These are phyloP conservation scores for Lissonota sp. DNA, from an alignment of 2,888 invertebrate genomes.

Conservation along the genomic window DNA sequence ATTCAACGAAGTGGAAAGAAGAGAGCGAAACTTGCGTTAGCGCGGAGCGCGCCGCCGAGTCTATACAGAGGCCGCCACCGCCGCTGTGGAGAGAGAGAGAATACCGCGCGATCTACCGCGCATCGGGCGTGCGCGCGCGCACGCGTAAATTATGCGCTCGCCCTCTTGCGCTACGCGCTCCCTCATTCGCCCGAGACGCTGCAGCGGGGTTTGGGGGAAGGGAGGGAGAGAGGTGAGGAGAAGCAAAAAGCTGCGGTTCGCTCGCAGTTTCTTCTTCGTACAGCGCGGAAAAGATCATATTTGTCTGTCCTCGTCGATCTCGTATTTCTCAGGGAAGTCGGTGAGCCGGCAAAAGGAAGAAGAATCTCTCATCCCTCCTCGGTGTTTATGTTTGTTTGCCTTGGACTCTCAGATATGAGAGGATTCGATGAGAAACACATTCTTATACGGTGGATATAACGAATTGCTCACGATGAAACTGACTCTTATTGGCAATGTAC, in stretches of 20 bases:
- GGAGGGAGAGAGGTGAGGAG: slow-evolving; percentile 15
- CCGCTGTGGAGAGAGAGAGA: slow-evolving; percentile 41
- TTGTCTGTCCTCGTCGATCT: slow-evolving; percentile 54
- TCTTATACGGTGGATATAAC: background rate
- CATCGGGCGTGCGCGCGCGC: slow-evolving; percentile 42
- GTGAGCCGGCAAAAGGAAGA: slow-evolving; percentile 28
- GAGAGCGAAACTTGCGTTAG: slow-evolving; percentile 59
- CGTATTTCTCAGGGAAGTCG: slow-evolving; percentile 60
- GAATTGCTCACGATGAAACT: background rate
- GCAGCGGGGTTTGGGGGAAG: background rate
- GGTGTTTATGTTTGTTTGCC: background rate
- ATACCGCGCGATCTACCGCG: slow-evolving; percentile 32
- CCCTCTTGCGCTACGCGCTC: background rate
- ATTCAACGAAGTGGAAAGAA: slow-evolving; percentile 71
- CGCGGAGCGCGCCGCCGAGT: slow-evolving; percentile 55
- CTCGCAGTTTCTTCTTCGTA: slow-evolving; percentile 45
- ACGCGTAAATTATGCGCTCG: slow-evolving; percentile 62
- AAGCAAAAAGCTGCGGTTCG: slow-evolving; percentile 56
- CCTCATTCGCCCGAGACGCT: background rate
- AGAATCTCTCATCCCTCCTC: slow-evolving; percentile 6
- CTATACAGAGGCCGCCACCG: background rate
- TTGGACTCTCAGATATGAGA: background rate
- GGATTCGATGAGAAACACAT: slow-evolving; percentile 41
- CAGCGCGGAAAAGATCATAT: slow-evolving; percentile 52
- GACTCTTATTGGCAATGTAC: background rate